Conservation (phyloP, 2,888 invertebrate species). For the Mechanitis messenoides region DNA sequence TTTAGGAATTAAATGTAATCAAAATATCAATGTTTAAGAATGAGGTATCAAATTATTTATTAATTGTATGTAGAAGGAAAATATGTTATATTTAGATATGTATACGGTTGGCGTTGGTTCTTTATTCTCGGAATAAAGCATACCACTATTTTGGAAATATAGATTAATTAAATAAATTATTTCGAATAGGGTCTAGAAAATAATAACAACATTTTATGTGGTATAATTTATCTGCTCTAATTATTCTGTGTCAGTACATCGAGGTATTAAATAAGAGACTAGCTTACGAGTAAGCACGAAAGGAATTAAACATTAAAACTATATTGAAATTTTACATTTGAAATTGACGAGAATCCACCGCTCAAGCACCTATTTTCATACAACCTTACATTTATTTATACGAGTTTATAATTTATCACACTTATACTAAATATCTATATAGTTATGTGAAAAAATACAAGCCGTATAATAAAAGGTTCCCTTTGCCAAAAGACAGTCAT, state of each 20-base stretch:
- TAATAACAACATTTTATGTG: slow-evolving; percentile 29
- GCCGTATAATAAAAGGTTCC: slow-evolving; percentile 15
- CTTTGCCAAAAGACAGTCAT: slow-evolving; percentile 10
- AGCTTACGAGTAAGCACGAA: slow-evolving; percentile 65
- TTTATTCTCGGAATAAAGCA: too few species aligned
- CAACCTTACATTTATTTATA: slow-evolving; percentile 64
- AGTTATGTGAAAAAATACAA: slow-evolving; percentile 25
- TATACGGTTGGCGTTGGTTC: too few species aligned
- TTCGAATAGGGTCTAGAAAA: background rate
- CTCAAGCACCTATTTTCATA: slow-evolving; percentile 74
- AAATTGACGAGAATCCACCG: slow-evolving; percentile 70
- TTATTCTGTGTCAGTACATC: slow-evolving; percentile 72
- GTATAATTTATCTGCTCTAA: slow-evolving; percentile 54
- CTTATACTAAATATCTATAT: slow-evolving; percentile 15
- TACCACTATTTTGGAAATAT: background rate
- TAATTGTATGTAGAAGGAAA: too few species aligned
- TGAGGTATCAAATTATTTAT: too few species aligned
- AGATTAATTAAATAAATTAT: background rate
- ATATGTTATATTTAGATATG: too few species aligned
- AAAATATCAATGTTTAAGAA: too few species aligned
- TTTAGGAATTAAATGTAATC: too few species aligned
- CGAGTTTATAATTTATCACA: slow-evolving; percentile 23
- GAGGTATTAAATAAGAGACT: slow-evolving; percentile 60
- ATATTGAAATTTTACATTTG: slow-evolving; percentile 56
- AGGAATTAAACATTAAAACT: slow-evolving; percentile 48